Evolutionary conservation across 2,888 invertebrate species (phyloP).

Genomic region (Netelia fuscicornis): DNA sequence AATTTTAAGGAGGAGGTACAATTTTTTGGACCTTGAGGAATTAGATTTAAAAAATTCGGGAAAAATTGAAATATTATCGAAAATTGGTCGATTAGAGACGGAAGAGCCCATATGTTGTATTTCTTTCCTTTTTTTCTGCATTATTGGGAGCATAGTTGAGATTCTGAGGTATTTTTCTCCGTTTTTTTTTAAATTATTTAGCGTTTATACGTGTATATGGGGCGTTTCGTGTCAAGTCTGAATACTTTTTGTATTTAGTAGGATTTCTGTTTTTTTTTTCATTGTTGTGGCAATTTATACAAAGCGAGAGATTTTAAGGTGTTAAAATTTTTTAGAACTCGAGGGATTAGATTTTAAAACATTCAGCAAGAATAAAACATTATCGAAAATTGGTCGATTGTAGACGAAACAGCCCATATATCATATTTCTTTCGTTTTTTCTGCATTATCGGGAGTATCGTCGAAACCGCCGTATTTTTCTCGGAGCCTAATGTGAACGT

Average conservation of each 20-base stretch:
- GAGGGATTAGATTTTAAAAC: not conserved
- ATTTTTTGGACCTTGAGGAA: not conserved
- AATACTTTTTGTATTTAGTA: not conserved
- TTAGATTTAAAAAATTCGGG: not conserved
- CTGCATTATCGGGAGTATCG: constrained; percentile 36
- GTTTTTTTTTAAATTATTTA: not conserved
- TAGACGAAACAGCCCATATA: not conserved
- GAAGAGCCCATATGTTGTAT: not conserved
- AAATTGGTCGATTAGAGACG: not conserved
- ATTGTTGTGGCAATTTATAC: not conserved
- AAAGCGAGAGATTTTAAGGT: not conserved
- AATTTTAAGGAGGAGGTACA: not conserved
- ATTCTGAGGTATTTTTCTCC: constrained; percentile 1
- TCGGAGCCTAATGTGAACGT: not conserved
- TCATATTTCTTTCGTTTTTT: not conserved
- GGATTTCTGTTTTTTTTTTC: not conserved
- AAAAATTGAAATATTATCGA: not conserved
- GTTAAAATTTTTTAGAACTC: not conserved
- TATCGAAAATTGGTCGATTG: not conserved
- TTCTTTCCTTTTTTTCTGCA: not conserved
- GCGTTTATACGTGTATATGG: not conserved
- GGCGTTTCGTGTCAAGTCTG: not conserved
- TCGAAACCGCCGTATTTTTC: constrained; percentile 2
- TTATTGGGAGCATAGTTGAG: constrained; percentile 33
- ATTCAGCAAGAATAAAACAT: not conserved